Conservation (phyloP, 2,113 vertebrate species). For the Cromileptes altivelis region DNA sequence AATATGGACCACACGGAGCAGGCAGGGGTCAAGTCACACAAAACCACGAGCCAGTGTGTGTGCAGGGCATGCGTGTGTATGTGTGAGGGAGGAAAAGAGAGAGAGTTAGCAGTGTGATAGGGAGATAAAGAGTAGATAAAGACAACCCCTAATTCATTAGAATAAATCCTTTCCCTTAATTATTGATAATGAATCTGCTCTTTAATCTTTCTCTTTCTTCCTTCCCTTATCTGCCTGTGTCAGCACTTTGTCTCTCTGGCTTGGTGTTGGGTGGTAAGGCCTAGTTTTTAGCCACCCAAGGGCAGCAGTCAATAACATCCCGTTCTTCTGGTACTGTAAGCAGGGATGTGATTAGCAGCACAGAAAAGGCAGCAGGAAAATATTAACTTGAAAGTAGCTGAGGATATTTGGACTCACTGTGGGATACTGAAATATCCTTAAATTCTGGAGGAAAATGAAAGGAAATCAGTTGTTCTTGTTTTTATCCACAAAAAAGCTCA, state of each 20-base stretch:
- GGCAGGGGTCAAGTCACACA: constrained; percentile 75
- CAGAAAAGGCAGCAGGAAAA: constrained; percentile 33
- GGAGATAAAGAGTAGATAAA: constrained; percentile 79
- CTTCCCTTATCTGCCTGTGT: constrained; percentile 77
- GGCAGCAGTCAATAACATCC: constrained; percentile 79
- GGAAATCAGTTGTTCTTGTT: not conserved
- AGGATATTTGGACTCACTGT: constrained; percentile 5
- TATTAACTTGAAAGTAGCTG: constrained; percentile 44
- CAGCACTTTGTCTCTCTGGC: constrained; percentile 79
- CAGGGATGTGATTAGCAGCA: constrained; percentile 45
- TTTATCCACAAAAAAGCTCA: not conserved
- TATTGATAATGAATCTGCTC: constrained; percentile 84
- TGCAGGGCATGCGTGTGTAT: constrained; percentile 9
- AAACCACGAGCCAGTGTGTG: constrained; percentile 30
- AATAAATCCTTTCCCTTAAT: constrained; percentile 84
- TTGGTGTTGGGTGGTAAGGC: constrained; percentile 79
- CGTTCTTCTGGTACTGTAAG: constrained; percentile 58
- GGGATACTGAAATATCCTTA: constrained; percentile 19
- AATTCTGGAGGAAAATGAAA: not conserved
- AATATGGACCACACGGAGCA: constrained; percentile 79
- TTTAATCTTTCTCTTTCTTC: constrained; percentile 82
- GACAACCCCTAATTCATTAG: constrained; percentile 81
- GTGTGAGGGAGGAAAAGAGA: not conserved
- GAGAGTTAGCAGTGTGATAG: constrained; percentile 56
- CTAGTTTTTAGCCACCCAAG: constrained; percentile 79